phyloP scores from a whole-genome alignment of 1,140 invertebrate species.

The Aplysia californica region DNA sequence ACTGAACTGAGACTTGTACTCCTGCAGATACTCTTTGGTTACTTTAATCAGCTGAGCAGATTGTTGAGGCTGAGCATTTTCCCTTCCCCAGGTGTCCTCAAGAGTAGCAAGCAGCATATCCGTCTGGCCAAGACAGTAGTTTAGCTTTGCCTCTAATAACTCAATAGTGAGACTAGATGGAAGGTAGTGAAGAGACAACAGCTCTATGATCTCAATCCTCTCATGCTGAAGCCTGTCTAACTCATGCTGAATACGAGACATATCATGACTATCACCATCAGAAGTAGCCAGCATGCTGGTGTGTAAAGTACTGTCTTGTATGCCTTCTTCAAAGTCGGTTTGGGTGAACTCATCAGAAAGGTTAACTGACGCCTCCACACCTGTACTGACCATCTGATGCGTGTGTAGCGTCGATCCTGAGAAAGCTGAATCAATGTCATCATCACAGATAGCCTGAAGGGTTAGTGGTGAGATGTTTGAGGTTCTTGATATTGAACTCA shows the following conservation, averaged over 20 bases:
- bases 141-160: conserved; percentile 59
- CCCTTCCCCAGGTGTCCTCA: conserved; percentile 49
- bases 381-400: conserved; percentile 31
- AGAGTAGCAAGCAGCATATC: conserved; percentile 55
- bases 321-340: conserved; percentile 36
- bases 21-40: conserved; percentile 42
- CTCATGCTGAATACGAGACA: conserved; percentile 39
- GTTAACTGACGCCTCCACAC: conserved; percentile 40
- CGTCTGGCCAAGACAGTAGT: conserved; percentile 64
- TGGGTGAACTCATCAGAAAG: conserved; percentile 50
- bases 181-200: conserved; percentile 56
- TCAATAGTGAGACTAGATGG: conserved; percentile 61
- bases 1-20: conserved; percentile 44
- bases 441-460: background rate
- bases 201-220: conserved; percentile 56
- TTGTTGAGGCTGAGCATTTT: conserved; percentile 26
- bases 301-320: conserved; percentile 12
- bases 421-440: conserved; percentile 16
- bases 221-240: conserved; percentile 57
- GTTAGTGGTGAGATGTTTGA: background rate
- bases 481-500: background rate
- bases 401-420: conserved; percentile 2
- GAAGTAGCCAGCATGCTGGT: background rate
- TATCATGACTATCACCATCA: conserved; percentile 1
- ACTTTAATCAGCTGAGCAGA: conserved; percentile 27